phyloP scores from a whole-genome alignment of 2,797 vertebrate species.

The Geotrypetes seraphini region DNA sequence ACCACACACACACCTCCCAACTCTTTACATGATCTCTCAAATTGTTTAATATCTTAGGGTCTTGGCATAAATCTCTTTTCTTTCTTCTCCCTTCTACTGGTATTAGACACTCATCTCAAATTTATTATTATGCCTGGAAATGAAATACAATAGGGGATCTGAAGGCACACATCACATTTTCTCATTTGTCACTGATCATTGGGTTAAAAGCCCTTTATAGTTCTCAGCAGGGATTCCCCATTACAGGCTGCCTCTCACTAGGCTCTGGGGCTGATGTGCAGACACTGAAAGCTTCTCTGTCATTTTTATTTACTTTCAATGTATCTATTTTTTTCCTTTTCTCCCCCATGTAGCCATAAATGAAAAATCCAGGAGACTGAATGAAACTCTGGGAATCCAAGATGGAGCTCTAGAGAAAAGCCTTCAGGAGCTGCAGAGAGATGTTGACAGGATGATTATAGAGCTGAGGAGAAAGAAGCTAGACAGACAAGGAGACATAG shows the following conservation, averaged over 20 bases:
- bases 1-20: too few species aligned
- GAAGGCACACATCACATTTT: background rate
- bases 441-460: conserved; percentile 75
- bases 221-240: conserved; percentile 2
- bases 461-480: conserved; percentile 71
- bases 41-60: background rate
- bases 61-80: background rate
- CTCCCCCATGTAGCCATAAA: conserved; percentile 58
- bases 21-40: background rate
- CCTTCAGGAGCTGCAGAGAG: conserved; percentile 71
- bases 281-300: background rate
- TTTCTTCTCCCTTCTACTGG: background rate
- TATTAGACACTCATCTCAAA: background rate
- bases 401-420: conserved; percentile 73
- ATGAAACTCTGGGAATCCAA: conserved; percentile 67
- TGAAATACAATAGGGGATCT: background rate
- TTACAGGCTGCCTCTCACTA: conserved; percentile 1
- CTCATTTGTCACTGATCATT: conserved; percentile 1
- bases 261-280: background rate
- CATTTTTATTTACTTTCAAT: conserved; percentile 24
- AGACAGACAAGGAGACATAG: conserved; percentile 60
- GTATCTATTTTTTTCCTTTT: conserved; percentile 9
- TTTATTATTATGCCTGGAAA: conserved; percentile 7
- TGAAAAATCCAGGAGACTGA: conserved; percentile 75
- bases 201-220: background rate